A percentile compares a stretch with the other conserved stretches of the same genome.
Evolutionary conservation across 2,888 invertebrate species (phyloP).

Genomic region (Colostygia pectinataria): DNA sequence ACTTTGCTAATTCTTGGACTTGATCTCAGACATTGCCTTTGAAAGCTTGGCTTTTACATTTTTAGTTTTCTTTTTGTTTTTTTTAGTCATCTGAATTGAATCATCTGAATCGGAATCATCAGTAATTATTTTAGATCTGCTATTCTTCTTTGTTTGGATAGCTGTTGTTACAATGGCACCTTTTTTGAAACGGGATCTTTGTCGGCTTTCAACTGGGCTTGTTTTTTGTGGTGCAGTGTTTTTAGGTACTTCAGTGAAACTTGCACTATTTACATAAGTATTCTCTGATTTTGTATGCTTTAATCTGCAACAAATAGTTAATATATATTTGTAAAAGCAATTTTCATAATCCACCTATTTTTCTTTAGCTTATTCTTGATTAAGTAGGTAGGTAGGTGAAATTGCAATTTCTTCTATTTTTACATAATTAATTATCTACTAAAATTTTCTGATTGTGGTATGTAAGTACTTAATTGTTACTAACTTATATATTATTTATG

Average conservation of each 20-base stretch:
- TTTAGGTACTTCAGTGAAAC: conserved; percentile 72
- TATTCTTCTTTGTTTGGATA: conserved; percentile 67
- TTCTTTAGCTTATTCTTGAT: too few relatives aligned
- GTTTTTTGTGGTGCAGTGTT: conserved; percentile 54
- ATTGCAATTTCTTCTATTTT: too few relatives aligned
- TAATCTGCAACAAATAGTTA: conserved; percentile 51
- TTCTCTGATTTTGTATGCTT: conserved; percentile 69
- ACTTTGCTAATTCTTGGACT: conserved; percentile 47
- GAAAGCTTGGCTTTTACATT: conserved; percentile 54
- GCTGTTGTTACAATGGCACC: conserved; percentile 84
- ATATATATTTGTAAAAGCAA: not conserved
- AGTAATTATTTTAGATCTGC: conserved; percentile 48
- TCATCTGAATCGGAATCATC: conserved; percentile 76
- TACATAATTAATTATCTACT: too few relatives aligned
- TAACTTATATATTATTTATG: too few relatives aligned
- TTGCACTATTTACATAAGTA: conserved; percentile 65
- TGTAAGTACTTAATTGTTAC: too few relatives aligned
- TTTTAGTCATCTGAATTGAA: conserved; percentile 65
- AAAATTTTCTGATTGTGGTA: too few relatives aligned
- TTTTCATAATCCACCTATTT: not conserved
- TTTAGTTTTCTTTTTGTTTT: conserved; percentile 76
- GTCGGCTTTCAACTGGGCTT: conserved; percentile 49
- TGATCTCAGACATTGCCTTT: conserved; percentile 57
- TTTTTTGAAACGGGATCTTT: conserved; percentile 81
- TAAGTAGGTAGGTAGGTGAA: too few relatives aligned